These are phyloP conservation scores for Melitaea cinxia DNA, from an alignment of 1,140 invertebrate species.

Conservation along the genomic window DNA sequence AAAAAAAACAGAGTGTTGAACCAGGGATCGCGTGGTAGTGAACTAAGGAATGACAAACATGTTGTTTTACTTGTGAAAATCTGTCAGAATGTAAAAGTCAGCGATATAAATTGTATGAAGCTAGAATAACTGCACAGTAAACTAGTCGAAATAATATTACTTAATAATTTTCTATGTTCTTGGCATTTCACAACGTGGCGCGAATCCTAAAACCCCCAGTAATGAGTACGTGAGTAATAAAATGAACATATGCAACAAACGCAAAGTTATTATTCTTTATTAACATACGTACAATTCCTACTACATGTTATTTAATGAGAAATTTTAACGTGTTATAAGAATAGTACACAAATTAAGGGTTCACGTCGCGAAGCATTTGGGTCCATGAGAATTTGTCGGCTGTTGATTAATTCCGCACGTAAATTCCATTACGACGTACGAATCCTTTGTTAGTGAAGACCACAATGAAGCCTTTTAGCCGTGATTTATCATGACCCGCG, in stretches of 20 bases:
- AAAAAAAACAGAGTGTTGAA: too few relatives aligned
- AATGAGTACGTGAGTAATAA: conserved; percentile 1
- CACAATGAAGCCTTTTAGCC: conserved; percentile 51
- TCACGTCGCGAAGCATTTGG: background rate
- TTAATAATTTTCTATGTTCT: background rate
- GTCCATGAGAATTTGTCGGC: conserved; percentile 11
- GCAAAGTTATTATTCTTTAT: background rate
- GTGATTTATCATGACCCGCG: conserved; percentile 52
- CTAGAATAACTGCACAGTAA: background rate
- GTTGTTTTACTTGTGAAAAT: too few relatives aligned
- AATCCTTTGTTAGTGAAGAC: conserved; percentile 50
- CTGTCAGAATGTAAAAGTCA: too few relatives aligned
- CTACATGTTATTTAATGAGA: too few relatives aligned
- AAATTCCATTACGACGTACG: conserved; percentile 44
- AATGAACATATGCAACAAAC: background rate
- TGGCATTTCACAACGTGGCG: background rate
- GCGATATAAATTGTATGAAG: too few relatives aligned
- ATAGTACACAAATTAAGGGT: background rate
- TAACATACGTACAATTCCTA: background rate
- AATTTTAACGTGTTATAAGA: too few relatives aligned
- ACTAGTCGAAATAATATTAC: background rate
- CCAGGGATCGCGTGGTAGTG: too few relatives aligned
- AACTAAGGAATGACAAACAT: too few relatives aligned
- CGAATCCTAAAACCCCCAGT: background rate
- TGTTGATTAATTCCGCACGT: conserved; percentile 48